phyloP scores from a whole-genome alignment of 2,797 vertebrate species.

The Sarcophilus harrisii region DNA sequence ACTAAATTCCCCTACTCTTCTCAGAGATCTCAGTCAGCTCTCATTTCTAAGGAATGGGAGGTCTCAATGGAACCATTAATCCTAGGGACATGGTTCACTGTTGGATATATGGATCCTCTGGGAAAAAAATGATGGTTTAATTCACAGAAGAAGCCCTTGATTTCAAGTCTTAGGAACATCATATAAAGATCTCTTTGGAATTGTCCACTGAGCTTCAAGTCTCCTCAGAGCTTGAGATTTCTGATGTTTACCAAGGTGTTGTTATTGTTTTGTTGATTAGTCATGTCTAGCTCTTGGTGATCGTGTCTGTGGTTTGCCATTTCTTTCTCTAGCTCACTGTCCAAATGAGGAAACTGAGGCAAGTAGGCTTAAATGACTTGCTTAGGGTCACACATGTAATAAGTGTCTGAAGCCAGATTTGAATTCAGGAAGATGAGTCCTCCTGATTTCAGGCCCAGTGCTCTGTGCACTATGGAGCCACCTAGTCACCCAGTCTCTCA shows the following conservation, averaged over 20 bases:
- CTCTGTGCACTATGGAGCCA: background rate
- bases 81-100: background rate
- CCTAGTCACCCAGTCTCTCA: background rate
- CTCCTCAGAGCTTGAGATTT: background rate
- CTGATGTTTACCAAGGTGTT: background rate
- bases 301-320: background rate
- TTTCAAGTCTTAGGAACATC: background rate
- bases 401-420: background rate
- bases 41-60: constrained; percentile 9
- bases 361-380: background rate
- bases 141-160: constrained; percentile 11
- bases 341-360: background rate
- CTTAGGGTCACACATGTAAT: too few species aligned
- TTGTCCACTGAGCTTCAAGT: background rate
- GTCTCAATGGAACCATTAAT: background rate
- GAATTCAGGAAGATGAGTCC: too few species aligned
- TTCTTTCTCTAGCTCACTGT: background rate
- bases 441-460: too few species aligned
- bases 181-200: background rate
- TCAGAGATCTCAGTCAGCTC: constrained; percentile 34
- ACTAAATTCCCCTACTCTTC: background rate
- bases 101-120: background rate
- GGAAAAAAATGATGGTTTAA: constrained; percentile 27
- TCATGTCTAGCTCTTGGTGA: background rate
- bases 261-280: background rate